Percentiles rank a stretch among this genome's conserved stretches.
phyloP scores from a whole-genome alignment of 92 coral and sea anemone species.

The Paragorgia papillata region DNA sequence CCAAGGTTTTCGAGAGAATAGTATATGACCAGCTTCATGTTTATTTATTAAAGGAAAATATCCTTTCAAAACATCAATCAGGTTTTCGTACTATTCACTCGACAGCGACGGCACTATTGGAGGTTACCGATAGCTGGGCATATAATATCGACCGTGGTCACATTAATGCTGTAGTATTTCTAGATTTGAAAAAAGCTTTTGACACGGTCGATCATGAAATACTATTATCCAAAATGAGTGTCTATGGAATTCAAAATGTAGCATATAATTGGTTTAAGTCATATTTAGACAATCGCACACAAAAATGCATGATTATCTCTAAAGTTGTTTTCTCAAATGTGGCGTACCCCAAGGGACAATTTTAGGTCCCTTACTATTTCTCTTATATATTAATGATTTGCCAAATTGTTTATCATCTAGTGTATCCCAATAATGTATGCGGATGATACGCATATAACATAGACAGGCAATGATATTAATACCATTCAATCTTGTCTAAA shows the following conservation, averaged over 20 bases:
- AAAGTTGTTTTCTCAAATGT: slow-evolving; percentile 25
- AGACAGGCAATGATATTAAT: slow-evolving; percentile 36
- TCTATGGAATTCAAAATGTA: slow-evolving; percentile 19
- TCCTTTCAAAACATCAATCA: too few species aligned
- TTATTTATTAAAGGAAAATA: neutral
- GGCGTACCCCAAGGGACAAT: slow-evolving; percentile 58
- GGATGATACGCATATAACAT: slow-evolving; percentile 51
- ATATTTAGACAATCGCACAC: slow-evolving; percentile 46
- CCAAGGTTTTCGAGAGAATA: slow-evolving; percentile 16
- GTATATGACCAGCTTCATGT: slow-evolving; percentile 12
- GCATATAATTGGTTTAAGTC: too few species aligned
- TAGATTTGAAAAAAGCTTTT: too few species aligned
- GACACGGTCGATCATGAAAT: too few species aligned
- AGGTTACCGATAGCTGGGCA: slow-evolving; percentile 50
- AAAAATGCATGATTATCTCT: slow-evolving; percentile 46
- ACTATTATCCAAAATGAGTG: slow-evolving; percentile 42
- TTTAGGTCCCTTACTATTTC: slow-evolving; percentile 44
- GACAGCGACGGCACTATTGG: slow-evolving; percentile 49
- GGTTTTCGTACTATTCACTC: too few species aligned
- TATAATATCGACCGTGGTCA: slow-evolving; percentile 55
- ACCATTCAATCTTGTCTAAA: slow-evolving; percentile 30
- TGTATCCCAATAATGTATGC: slow-evolving; percentile 42
- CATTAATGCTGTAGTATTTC: slow-evolving; percentile 55
- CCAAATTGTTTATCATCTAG: too few species aligned
- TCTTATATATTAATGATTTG: too few species aligned